Evolutionary conservation across 2,797 vertebrate species (phyloP).

Genomic region (Sebastes trivittatus): DNA sequence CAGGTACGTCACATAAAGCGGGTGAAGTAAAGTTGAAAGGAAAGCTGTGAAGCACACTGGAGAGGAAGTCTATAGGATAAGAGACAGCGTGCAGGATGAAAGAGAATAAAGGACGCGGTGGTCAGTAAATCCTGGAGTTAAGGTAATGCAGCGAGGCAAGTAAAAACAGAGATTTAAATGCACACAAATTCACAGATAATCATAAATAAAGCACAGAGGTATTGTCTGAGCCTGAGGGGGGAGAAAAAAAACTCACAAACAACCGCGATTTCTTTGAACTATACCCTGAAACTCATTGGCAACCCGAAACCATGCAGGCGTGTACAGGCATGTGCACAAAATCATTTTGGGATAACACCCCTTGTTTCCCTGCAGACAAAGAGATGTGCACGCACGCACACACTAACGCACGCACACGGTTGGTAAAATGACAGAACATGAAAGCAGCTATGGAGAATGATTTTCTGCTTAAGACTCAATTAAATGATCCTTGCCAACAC

Average conservation of each 20-base stretch:
- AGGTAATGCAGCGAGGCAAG: neutral
- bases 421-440: constrained; percentile 59
- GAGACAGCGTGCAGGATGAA: constrained; percentile 17
- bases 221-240: constrained; percentile 17
- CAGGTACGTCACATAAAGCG: constrained; percentile 25
- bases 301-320: constrained; percentile 44
- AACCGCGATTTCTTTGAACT: constrained; percentile 43
- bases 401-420: neutral
- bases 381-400: neutral
- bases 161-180: constrained; percentile 8
- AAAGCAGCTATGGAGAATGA: constrained; percentile 52
- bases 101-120: constrained; percentile 11
- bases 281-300: constrained; percentile 44
- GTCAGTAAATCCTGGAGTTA: constrained; percentile 20
- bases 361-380: constrained; percentile 58
- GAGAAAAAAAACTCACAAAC: constrained; percentile 14
- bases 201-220: constrained; percentile 23
- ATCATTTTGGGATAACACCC: constrained; percentile 58
- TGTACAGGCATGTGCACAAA: constrained; percentile 51
- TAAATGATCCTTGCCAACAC: constrained; percentile 59
- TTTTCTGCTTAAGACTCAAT: constrained; percentile 68
- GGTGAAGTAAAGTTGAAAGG: constrained; percentile 33
- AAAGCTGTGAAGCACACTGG: constrained; percentile 7
- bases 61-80: constrained; percentile 7
- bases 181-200: constrained; percentile 28